Evolutionary conservation across 1,140 invertebrate genomes (phyloP).

Genomic region (Leptinotarsa undecemlineata): DNA sequence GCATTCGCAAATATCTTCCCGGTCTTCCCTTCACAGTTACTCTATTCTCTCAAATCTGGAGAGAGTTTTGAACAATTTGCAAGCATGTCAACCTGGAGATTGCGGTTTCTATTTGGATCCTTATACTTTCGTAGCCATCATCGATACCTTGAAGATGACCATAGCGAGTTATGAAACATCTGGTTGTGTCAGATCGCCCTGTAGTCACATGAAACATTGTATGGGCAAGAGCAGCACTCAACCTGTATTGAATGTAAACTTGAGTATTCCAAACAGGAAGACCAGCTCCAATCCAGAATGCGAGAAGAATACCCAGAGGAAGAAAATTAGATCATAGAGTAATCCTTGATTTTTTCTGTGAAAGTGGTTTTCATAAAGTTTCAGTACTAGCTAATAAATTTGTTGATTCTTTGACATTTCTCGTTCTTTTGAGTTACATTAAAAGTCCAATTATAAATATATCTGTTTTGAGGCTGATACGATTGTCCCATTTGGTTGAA

Average conservation of each 20-base stretch:
- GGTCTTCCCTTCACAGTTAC: background rate
- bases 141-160: constrained; percentile 1
- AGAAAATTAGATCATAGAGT: background rate
- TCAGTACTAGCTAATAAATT: too few relatives aligned
- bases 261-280: background rate
- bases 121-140: background rate
- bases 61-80: background rate
- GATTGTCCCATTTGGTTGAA: too few relatives aligned
- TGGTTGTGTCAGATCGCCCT: background rate
- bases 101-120: background rate
- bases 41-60: background rate
- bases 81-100: background rate
- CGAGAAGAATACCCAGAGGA: background rate
- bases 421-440: too few relatives aligned
- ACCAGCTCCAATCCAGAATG: background rate
- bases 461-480: too few relatives aligned
- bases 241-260: background rate
- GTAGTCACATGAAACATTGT: background rate
- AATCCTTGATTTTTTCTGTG: too few relatives aligned
- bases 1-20: background rate
- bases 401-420: too few relatives aligned
- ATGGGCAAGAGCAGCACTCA: constrained; percentile 10
- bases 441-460: too few relatives aligned
- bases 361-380: too few relatives aligned
- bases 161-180: background rate